Conservation (phyloP, 1,140 invertebrate genomes). For the Varroa destructor region DNA sequence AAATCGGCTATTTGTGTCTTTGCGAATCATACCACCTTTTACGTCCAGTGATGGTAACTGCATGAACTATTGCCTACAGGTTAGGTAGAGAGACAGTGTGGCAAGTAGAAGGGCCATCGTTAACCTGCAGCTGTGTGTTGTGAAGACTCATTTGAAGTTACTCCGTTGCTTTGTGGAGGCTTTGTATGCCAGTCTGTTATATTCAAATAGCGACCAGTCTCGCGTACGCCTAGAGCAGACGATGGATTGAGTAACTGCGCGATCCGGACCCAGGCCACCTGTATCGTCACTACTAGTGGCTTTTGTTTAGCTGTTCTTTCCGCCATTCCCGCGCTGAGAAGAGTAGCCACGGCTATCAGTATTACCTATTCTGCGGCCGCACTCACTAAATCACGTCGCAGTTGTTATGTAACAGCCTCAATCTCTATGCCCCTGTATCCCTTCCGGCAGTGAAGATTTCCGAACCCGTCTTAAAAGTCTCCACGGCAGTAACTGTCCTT, state of each 20-base stretch:
- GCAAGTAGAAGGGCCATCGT: no score
- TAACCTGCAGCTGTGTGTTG: no score
- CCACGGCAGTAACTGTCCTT: constrained; percentile 35
- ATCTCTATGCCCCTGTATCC: no score
- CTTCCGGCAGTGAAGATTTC: no score
- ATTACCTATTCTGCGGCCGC: background rate
- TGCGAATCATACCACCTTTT: no score
- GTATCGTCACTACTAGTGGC: constrained; percentile 11
- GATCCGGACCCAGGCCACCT: no score
- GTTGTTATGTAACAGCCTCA: constrained; percentile 7
- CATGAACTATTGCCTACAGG: no score
- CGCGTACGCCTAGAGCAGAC: background rate
- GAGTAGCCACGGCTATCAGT: background rate
- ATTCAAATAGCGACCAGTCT: background rate
- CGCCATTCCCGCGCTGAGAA: constrained; percentile 22
- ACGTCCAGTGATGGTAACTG: no score
- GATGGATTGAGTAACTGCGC: constrained; percentile 29
- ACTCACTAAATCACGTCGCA: background rate
- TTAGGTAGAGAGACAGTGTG: no score
- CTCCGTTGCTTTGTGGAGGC: background rate
- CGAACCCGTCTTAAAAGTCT: no score
- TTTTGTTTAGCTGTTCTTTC: constrained; percentile 31
- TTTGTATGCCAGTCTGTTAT: background rate
- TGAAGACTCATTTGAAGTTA: no score
- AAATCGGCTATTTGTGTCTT: no score